phyloP scores from a whole-genome alignment of 2,113 vertebrate species.

The Neomonachus schauinslandi region DNA sequence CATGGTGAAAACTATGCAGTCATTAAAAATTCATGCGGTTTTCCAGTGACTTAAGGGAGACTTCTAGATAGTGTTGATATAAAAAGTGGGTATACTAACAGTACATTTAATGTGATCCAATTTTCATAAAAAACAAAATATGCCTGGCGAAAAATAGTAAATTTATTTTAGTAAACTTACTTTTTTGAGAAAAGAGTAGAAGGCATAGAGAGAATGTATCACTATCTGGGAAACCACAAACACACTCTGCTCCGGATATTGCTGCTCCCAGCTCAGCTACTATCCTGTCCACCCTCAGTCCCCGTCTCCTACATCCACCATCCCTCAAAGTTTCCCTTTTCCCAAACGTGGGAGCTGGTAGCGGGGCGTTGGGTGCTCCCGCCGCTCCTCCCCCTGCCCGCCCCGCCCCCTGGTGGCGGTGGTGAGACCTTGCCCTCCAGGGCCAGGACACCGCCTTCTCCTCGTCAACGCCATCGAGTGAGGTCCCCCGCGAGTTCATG shows the following conservation, averaged over 20 bases:
- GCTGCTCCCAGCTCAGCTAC: accelerated
- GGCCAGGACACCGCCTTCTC: not conserved
- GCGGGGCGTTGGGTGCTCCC: not conserved
- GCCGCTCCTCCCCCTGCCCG: not conserved
- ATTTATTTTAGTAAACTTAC: not conserved
- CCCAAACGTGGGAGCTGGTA: not conserved
- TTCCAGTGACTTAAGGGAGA: not conserved
- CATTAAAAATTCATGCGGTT: not conserved
- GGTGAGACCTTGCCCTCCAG: not conserved
- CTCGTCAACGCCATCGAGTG: not conserved
- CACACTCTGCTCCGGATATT: accelerated
- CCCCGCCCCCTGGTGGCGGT: not conserved
- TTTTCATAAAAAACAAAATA: slow-evolving; percentile 1
- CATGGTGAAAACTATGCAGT: not conserved
- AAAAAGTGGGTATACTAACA: not conserved
- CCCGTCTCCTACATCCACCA: not conserved
- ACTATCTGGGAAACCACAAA: not conserved
- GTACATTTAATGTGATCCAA: not conserved
- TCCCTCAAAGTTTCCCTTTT: not conserved
- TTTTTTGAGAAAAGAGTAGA: not conserved
- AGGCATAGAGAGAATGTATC: not conserved
- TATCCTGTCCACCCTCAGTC: not conserved
- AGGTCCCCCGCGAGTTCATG: not conserved
- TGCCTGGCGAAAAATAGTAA: not conserved
- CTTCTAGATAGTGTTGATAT: not conserved